Evolutionary conservation across 2,888 invertebrate genomes (phyloP), one percentile per base, ranked within the genome.

Genomic region (Zele albiditarsus): DNA sequence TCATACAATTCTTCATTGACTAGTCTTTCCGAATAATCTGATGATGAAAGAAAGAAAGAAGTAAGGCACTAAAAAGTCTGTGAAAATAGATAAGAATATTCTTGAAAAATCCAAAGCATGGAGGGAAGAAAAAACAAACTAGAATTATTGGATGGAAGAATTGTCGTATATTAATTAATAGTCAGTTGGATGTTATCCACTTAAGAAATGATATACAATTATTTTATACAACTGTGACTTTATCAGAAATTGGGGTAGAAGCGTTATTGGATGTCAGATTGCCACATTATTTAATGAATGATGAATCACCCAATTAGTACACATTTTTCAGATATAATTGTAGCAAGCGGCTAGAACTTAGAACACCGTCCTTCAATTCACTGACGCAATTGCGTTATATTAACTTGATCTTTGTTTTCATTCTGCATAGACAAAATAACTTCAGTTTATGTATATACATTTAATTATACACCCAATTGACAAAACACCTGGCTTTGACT

Each of bases 371-470:
- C 70, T 74, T 65, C 16, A 57, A 69, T 70, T 74, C 27, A 28
- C n/a, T 53, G 28, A 60, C 60, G 28, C 28, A 60, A 60, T 28
- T 27, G 12, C 25, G 8, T 60, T n/a, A 28, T 8, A 27, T 5
- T 28, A 60, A 60, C 60, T 3, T 66, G 33, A 72, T 76, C 49
- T 77, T 74, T 68, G 66, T 66, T 67, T 58, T 60, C 33, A 42
- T 63, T 58, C 71, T 75, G 67, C 75, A 76, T 75, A 78, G 70
- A 77, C 78, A 79, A 80, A 79, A 79, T 78, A 74, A 79, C 73
- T 76, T 73, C 53, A 75, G 69, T 66, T 75, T 76, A 68, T 65
- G 58, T 65, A 70, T 72, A 71, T 78, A 78, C 71, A 73, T 71
- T 76, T 75, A 71, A 77, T 71, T 76, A 73, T 77, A 79, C 31